A percentile compares a stretch with the other conserved stretches of the same genome.
Evolutionary conservation across 2,888 invertebrate species (phyloP).

Genomic region (Stenchaetothrips biformis): DNA sequence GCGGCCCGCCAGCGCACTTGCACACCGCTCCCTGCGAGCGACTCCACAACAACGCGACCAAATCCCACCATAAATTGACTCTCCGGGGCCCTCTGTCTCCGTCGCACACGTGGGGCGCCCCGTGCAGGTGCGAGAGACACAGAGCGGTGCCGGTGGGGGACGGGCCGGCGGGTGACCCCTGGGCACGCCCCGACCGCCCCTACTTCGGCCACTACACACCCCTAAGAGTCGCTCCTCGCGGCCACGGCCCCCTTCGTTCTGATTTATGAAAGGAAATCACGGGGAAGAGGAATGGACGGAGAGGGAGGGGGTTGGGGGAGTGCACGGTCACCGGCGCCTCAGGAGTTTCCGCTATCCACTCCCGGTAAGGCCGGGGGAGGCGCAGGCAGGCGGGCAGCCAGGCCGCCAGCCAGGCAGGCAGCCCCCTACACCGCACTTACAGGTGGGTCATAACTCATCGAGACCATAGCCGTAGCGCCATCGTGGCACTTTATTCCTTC

Average conservation of each 20-base stretch:
- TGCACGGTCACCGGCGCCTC: too few species aligned
- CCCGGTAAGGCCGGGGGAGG: too few species aligned
- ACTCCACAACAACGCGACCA: neutral
- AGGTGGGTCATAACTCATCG: conserved; percentile 14
- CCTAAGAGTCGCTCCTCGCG: too few species aligned
- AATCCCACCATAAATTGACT: neutral
- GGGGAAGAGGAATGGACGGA: neutral
- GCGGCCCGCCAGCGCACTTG: too few species aligned
- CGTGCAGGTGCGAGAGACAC: neutral
- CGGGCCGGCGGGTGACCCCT: neutral
- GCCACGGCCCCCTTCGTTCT: neutral
- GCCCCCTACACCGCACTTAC: neutral
- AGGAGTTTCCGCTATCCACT: too few species aligned
- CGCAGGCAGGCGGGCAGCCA: too few species aligned
- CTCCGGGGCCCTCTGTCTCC: too few species aligned
- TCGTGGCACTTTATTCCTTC: conserved; percentile 19
- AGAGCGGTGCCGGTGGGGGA: neutral
- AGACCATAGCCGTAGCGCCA: neutral
- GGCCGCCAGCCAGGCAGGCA: too few species aligned
- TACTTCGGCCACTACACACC: too few species aligned
- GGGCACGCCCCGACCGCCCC: neutral
- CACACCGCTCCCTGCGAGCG: neutral
- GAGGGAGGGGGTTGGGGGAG: neutral
- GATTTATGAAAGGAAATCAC: conserved; percentile 25
- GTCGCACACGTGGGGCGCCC: too few species aligned